Base-by-base conservation (phyloP, 2,888 invertebrate species). In the Zaprionus lineosus region DNA sequence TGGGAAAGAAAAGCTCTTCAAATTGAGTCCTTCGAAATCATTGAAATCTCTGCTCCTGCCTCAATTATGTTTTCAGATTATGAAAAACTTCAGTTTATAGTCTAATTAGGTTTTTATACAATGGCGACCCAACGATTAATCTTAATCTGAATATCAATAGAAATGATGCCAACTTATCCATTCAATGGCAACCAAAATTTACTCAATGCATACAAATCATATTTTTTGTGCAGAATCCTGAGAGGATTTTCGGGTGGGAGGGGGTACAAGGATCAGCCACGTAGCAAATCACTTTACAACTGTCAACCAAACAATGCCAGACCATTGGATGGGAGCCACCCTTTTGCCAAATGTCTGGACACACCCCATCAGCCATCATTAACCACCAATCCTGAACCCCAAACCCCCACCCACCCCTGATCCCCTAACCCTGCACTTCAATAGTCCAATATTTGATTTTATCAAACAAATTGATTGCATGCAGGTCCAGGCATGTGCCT, bases 281-380 rank as follows among this genome's bases (percentile, higher is more conserved):
- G 77, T 71, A 77, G 63, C 84, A 84, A 84, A 78, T 78, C 77
- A 84, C 84, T 78, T 78, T 77, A 84, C 78, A 78, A 78, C 82
- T 84, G 77, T 78, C 77, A 81, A 55, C 26, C 46, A 61, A 74
- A 77, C 74, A 78, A 74, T 71, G 77, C 55, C 61, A 65, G 50
- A 39, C 34, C 41, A 36, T 19, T 19, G 24, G 21, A n/a, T n/a
- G n/a, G n/a, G n/a, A n/a, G n/a, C n/a, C n/a, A n/a, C n/a, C n/a
- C n/a, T n/a, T n/a, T n/a, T n/a, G n/a, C n/a, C n/a, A n/a, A n/a
- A n/a, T n/a, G n/a, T n/a, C n/a, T n/a, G 40, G 11, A 43, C 24
- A 43, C 9, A 9, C 12, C 11, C 29, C 11, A 8, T n/a, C 29
- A 3, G 5, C 11, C 29, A 6, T 29, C n/a, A 6, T 11, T 29